These are phyloP conservation scores for Drosophila gunungcola DNA, from an alignment of 1,140 invertebrate species.

Conservation along the genomic window DNA sequence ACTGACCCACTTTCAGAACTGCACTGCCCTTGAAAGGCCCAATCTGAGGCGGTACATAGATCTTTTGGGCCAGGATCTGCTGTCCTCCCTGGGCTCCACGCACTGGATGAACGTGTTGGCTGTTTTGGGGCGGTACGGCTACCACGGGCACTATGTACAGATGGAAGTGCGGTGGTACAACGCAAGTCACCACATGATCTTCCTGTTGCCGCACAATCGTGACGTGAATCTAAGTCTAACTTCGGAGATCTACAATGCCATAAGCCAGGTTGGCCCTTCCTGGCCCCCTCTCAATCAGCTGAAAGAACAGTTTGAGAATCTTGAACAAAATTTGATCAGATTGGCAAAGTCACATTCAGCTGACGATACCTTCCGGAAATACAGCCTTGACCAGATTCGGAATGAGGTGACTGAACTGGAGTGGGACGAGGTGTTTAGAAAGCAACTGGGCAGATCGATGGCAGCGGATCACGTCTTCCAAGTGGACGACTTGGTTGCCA, in stretches of 20 bases:
- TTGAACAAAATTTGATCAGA: slow-evolving; percentile 26
- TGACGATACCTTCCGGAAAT: slow-evolving; percentile 33
- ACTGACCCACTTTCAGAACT: slow-evolving; percentile 54
- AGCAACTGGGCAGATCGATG: slow-evolving; percentile 34
- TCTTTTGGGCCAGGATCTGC: slow-evolving; percentile 12
- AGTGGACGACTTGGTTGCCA: slow-evolving; percentile 49
- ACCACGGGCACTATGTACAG: slow-evolving; percentile 55
- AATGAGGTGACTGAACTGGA: slow-evolving; percentile 39
- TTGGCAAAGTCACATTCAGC: slow-evolving; percentile 14
- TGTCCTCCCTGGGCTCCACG: not conserved
- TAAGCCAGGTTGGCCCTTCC: slow-evolving; percentile 7
- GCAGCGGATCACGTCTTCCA: slow-evolving; percentile 32
- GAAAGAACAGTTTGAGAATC: slow-evolving; percentile 5
- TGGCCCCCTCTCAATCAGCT: slow-evolving; percentile 24
- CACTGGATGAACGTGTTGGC: slow-evolving; percentile 60
- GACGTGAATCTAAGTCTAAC: slow-evolving; percentile 52
- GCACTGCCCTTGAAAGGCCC: slow-evolving; percentile 16
- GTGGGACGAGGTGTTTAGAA: slow-evolving; percentile 34
- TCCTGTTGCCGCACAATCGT: slow-evolving; percentile 60
- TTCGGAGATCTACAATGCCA: slow-evolving; percentile 33
- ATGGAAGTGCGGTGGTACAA: slow-evolving; percentile 59
- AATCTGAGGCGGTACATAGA: slow-evolving; percentile 51
- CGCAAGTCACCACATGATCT: slow-evolving; percentile 51
- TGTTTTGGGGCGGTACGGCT: slow-evolving; percentile 58
- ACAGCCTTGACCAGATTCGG: slow-evolving; percentile 40